Base-by-base conservation (phyloP, 2,888 invertebrate genomes). In the Trichopoda pennipes region DNA sequence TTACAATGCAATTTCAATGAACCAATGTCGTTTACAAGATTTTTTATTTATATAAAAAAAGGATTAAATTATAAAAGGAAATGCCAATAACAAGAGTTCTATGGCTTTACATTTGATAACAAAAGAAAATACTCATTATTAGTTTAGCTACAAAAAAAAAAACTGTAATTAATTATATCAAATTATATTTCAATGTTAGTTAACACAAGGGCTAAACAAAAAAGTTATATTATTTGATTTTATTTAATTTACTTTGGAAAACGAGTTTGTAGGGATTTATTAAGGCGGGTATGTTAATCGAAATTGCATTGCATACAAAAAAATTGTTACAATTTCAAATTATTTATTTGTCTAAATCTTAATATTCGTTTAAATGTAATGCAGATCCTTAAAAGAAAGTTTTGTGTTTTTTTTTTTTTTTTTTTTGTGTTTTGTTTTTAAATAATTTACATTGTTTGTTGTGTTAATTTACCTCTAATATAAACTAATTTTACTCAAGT, bases 391-490 rank as follows among this genome's bases (percentile, higher is more conserved):
- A 82, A 82, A 78, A 70, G 70, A 72, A 70, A 28, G 42, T 69
- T 58, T 75, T 66, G n/a, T 38, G 1, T 53, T 28, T 28, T 28
- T 2, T 28, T 28, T 28, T 28, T 2, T 28, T 28, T 28, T 28
- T 28, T 2, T 28, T 28, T 28, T 28, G 23, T 28, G n/a, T 28
- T 28, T 3, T 28, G 28, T 28, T 28, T 28, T 28, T 47, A 35
- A 68, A 74, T 78, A 82, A 82, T 82, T 79, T 79, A 82, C 79
- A 79, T 79, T 47, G 38, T 75, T 63, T 70, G 3, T 64, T 78
- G 38, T 78, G n/a, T n/a, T n/a, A 79, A 79, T 63, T 76, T 79
- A 82, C 82, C 82, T 72, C 79, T 80, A n/a, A 74, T 80, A 49
- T 79, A 79, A 72, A 79, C 75, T 76, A 79, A 82, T 66, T 75